Conservation (phyloP, 2,888 invertebrate species). For the Diadegma fenestrale region DNA sequence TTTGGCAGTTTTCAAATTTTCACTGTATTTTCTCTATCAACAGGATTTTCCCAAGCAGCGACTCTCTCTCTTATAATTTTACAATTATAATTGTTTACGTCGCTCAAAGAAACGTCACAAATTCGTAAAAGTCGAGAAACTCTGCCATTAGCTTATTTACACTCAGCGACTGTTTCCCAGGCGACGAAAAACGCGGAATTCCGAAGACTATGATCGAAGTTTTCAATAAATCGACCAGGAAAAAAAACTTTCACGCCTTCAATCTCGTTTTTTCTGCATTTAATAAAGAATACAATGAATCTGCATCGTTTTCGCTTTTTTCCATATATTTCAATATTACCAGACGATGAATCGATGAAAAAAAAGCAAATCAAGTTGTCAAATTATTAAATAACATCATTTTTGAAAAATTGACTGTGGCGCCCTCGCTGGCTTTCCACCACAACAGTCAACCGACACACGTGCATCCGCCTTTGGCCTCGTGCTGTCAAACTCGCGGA, state of each 20-base stretch:
- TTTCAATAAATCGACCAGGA: background rate
- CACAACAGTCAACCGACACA: background rate
- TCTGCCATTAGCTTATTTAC: slow-evolving; percentile 7
- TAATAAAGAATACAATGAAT: no score
- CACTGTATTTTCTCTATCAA: background rate
- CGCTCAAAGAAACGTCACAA: background rate
- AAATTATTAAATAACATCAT: background rate
- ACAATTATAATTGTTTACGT: background rate
- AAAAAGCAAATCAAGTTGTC: no score
- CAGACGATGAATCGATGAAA: no score
- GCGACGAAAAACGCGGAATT: slow-evolving; percentile 18
- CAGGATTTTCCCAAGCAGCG: background rate
- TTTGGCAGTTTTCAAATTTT: background rate
- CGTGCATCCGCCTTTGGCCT: slow-evolving; percentile 26
- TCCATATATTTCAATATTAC: no score
- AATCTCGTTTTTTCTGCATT: no score
- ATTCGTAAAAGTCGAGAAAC: background rate
- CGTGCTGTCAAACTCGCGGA: slow-evolving; percentile 33
- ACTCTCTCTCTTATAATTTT: background rate
- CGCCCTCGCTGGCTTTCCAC: background rate
- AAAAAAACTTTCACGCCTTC: no score
- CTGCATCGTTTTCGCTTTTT: no score
- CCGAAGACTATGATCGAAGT: background rate
- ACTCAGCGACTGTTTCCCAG: slow-evolving; percentile 54
- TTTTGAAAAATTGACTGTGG: background rate